Percentiles rank a stretch among this genome's conserved stretches.
phyloP scores from a whole-genome alignment of 2,113 vertebrate species.

The Saccopteryx bilineata region DNA sequence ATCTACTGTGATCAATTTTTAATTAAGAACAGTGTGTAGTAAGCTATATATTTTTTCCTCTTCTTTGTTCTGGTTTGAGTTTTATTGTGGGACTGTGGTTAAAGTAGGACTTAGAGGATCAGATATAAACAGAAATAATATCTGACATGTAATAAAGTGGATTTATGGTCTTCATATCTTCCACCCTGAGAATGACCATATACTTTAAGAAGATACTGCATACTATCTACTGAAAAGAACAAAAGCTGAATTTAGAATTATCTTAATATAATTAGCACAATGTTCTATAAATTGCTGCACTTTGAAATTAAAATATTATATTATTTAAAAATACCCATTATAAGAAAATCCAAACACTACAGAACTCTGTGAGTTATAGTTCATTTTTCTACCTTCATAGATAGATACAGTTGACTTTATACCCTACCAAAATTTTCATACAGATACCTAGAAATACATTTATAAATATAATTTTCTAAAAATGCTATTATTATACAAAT shows the following conservation, averaged over 20 bases:
- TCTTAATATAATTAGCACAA: neutral
- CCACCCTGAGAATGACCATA: neutral
- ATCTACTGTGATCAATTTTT: neutral
- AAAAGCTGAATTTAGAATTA: constrained; percentile 13
- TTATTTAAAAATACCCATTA: constrained; percentile 15
- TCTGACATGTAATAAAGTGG: neutral
- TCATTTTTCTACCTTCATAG: neutral
- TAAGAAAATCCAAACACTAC: neutral
- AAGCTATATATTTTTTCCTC: neutral
- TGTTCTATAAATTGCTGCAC: neutral
- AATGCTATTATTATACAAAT: constrained; percentile 52
- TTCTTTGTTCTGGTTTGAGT: neutral
- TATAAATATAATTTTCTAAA: constrained; percentile 62
- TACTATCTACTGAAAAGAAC: neutral
- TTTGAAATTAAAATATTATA: neutral
- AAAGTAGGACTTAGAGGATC: neutral
- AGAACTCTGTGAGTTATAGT: constrained; percentile 7
- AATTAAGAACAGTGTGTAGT: neutral
- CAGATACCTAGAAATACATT: neutral
- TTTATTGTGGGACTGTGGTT: neutral
- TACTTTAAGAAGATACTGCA: neutral
- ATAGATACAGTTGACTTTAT: neutral
- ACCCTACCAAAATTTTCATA: constrained; percentile 1
- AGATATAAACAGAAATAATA: neutral
- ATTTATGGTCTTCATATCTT: neutral